These are phyloP conservation scores for Deilephila porcellus DNA, from an alignment of 2,888 invertebrate species.

Conservation along the genomic window DNA sequence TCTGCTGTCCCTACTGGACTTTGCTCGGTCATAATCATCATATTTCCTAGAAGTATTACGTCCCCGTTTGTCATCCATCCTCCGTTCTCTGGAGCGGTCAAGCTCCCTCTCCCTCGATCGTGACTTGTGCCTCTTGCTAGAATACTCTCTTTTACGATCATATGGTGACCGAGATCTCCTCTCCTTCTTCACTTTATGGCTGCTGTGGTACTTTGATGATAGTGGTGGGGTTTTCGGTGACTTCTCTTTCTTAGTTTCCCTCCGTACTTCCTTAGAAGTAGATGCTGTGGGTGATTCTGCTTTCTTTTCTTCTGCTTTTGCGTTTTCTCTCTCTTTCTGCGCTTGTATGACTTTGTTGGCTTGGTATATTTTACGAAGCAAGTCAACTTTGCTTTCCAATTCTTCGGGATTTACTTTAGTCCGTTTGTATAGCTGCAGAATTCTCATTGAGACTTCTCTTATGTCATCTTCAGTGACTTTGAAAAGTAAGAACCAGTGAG, in stretches of 20 bases:
- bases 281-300: slow-evolving; percentile 75
- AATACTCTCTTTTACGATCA: slow-evolving; percentile 77
- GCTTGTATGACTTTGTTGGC: slow-evolving; percentile 76
- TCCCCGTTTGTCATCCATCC: slow-evolving; percentile 72
- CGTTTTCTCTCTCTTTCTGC: slow-evolving; percentile 68
- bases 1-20: slow-evolving; percentile 70
- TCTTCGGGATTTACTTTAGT: slow-evolving; percentile 88
- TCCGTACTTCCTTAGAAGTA: slow-evolving; percentile 74
- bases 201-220: slow-evolving; percentile 76
- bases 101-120: slow-evolving; percentile 75
- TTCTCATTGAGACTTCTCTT: slow-evolving; percentile 91
- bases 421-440: slow-evolving; percentile 93
- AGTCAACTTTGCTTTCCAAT: slow-evolving; percentile 74
- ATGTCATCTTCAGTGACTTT: slow-evolving; percentile 93
- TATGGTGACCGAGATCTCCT: slow-evolving; percentile 78
- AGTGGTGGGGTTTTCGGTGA: slow-evolving; percentile 81
- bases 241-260: slow-evolving; percentile 76
- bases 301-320: slow-evolving; percentile 73
- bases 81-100: slow-evolving; percentile 71
- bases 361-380: slow-evolving; percentile 72
- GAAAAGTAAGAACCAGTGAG: slow-evolving; percentile 96
- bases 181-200: slow-evolving; percentile 77
- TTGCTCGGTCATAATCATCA: slow-evolving; percentile 79
- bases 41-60: slow-evolving; percentile 71
- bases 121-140: slow-evolving; percentile 78